Evolutionary conservation across 2,797 vertebrate genomes (phyloP), one percentile per base, ranked within the genome.

Genomic region (Gadopsis marmoratus): DNA sequence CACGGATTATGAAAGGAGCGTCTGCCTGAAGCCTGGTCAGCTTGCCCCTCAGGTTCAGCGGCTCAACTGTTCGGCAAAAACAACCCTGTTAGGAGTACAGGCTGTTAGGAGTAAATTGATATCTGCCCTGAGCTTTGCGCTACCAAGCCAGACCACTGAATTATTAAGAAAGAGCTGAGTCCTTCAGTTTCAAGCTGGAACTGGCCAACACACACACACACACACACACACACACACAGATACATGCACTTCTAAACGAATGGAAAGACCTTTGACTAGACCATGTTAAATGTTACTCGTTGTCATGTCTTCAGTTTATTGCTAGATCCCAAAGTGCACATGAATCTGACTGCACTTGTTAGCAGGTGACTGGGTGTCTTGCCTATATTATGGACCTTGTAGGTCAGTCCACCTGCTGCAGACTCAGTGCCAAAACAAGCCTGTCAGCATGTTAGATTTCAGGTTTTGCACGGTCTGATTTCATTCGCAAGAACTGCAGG

Each of bases 81-180:
- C 89, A 89, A 79, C 19, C 70, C 61, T 59, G 67, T 31, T 59
- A 79, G 74, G 66, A 86, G 73, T 1, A 31, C 74, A 47, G 78
- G 77, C 84, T 65, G 26, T 26, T 26, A 26, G 1, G 47, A 4
- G 91, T 90, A 88, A 93, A 84, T 62, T 86, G 87, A 93, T 90
- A 85, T 90, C 86, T 84, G 82, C 74, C 65, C 80, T 13, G 74
- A 78, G 81, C 85, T 88, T 78, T 70, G 41, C 82, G 86, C 70
- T 21, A 77, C 82, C 67, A 51, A 86, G 92, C 92, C 93, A 95
- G 91, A 94, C 93, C 91, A 47, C 92, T 95, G 90, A 95, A 95
- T 95, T 95, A 95, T 95, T 95, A 82, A 95, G 33, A 91, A 89
- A 85, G 70, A 89, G 83, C 88, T 90, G 91, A 92, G 91, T 86